Base-by-base conservation (phyloP, 2,888 invertebrate species). In the Seladonia tumulorum region DNA sequence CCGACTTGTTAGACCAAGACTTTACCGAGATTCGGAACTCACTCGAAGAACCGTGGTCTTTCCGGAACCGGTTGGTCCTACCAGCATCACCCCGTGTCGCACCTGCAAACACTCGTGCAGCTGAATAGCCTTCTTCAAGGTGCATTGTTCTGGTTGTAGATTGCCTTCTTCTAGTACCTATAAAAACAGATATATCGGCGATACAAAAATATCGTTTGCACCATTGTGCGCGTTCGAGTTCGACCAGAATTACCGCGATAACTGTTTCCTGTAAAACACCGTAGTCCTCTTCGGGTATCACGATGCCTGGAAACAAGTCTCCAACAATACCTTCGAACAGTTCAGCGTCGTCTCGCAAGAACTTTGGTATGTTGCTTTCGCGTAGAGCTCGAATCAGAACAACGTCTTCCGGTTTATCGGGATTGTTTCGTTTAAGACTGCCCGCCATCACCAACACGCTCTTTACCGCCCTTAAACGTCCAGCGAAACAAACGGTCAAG, bases 401-500 rank as follows among this genome's bases (percentile, higher is more conserved):
- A 81, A 97, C 97, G 92, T 98, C 98, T 94, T 99, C 99, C 72
- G 96, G 97, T 92, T 97, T 97, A 93, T 98, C 97, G 0, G 98
- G 98, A 92, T 97, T 97, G 22, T 98, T 97, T 76, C 98, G 96
- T 94, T 99, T 99, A 22, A 99, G 94, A 0, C 98, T 97, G 0
- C 99, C 99, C 0, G 99, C 99, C 98, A 98, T 98, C 3, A 98
- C 98, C 92, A 99, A 95, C 1, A 99, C 98, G 93, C 98, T 98
- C 94, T 99, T 99, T 0, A 99, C 98, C 0, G 99, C 99, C 87
- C 99, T 95, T 79, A 10, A 35, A 68, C 18, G 35, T 16, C 18
- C 63, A 63, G 10, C 5, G 60, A 18, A 76, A 35, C 7, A 10
- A 76, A 18, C 14, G 14, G 29, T 22, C 0, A n/a, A 53, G 42